phyloP scores from a whole-genome alignment of 2,113 vertebrate species.

The Coptodon rendalli region DNA sequence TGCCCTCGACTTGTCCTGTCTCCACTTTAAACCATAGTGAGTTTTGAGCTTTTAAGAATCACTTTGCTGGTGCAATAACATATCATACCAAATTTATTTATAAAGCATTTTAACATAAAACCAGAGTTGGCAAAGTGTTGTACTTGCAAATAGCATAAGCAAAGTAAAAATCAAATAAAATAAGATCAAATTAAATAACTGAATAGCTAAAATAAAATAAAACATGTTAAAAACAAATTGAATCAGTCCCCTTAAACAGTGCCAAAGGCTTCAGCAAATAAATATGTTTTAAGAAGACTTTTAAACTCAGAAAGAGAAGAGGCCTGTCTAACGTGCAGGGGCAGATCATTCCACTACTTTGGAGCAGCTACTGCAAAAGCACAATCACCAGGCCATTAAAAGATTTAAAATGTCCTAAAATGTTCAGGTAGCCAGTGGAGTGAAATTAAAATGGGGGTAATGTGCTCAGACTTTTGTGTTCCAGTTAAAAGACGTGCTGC shows the following conservation, averaged over 20 bases:
- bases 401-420: background rate
- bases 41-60: background rate
- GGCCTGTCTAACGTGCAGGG: accelerated
- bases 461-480: accelerated
- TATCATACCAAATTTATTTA: background rate
- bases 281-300: background rate
- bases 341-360: accelerated
- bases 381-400: background rate
- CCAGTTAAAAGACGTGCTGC: accelerated
- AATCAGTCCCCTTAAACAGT: background rate
- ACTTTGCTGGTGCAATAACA: accelerated
- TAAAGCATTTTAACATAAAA: background rate
- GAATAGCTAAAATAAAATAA: background rate
- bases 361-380: background rate
- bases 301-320: background rate
- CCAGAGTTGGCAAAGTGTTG: accelerated
- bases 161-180: background rate
- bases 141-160: accelerated
- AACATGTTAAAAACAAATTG: background rate
- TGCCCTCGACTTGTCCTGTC: background rate
- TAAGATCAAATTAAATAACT: background rate
- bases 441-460: accelerated
- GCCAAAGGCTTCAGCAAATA: background rate
- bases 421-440: background rate
- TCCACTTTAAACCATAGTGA: accelerated